Conservation (phyloP, 2,113 vertebrate species). For the Scortum barcoo region DNA sequence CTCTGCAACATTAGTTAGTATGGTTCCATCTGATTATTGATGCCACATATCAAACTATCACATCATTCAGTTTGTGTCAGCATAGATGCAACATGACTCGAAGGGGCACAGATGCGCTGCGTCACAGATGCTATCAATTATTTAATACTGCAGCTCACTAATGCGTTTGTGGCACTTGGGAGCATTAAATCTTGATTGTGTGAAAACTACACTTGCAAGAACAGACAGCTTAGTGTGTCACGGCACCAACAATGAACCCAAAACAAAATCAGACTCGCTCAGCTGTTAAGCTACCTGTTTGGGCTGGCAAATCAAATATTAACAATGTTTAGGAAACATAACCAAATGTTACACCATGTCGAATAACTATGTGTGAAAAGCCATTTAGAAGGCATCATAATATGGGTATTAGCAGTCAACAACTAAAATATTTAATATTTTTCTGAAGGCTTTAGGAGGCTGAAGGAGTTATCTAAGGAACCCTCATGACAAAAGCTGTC, state of each 20-base stretch:
- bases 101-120: constrained; percentile 60
- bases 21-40: constrained; percentile 57
- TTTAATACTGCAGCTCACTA: constrained; percentile 30
- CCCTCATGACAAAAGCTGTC: neutral
- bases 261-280: neutral
- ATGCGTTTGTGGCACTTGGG: constrained; percentile 9
- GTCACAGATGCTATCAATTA: constrained; percentile 50
- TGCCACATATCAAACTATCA: constrained; percentile 26
- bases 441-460: too few species aligned
- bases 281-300: neutral
- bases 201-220: constrained; percentile 16
- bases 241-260: constrained; percentile 8
- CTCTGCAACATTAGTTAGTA: constrained; percentile 37
- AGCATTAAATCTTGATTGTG: constrained; percentile 40
- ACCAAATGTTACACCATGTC: neutral
- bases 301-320: constrained; percentile 7
- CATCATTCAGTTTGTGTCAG: constrained; percentile 45
- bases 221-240: constrained; percentile 20
- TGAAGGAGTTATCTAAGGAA: neutral
- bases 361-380: neutral
- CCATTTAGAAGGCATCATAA: neutral
- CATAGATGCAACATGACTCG: constrained; percentile 48
- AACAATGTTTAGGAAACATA: neutral
- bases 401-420: neutral
- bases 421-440: neutral